Conservation (phyloP, 2,113 vertebrate genomes). For the Misgurnus mizolepis region DNA sequence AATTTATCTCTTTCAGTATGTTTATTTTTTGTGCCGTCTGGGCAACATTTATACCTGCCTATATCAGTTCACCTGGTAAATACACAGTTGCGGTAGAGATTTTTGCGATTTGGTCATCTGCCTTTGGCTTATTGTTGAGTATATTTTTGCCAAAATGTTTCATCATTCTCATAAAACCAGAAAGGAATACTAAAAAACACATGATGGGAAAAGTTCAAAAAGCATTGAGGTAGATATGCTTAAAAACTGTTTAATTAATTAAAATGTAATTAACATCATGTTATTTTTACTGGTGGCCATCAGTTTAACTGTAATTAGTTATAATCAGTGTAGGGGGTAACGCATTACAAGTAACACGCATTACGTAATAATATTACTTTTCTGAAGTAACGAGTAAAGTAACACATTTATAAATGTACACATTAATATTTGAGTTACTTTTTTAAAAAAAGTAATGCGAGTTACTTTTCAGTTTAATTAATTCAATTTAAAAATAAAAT, state of each 20-base stretch:
- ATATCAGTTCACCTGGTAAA: slow-evolving; percentile 64
- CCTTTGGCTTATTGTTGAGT: slow-evolving; percentile 59
- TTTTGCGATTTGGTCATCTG: slow-evolving; percentile 64
- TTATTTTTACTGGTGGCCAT: too few relatives aligned
- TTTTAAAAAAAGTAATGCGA: too few relatives aligned
- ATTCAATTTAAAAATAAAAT: too few relatives aligned
- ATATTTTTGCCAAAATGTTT: slow-evolving; percentile 66
- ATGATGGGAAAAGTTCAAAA: slow-evolving; percentile 57
- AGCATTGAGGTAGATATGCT: neutral
- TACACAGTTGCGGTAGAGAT: slow-evolving; percentile 65
- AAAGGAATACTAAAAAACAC: slow-evolving; percentile 62
- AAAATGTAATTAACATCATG: too few relatives aligned
- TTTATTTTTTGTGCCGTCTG: slow-evolving; percentile 65
- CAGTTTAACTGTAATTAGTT: too few relatives aligned
- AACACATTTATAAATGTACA: too few relatives aligned
- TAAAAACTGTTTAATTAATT: neutral
- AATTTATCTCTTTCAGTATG: slow-evolving; percentile 65
- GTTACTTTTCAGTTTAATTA: too few relatives aligned
- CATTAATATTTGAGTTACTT: too few relatives aligned
- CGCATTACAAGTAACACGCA: too few relatives aligned
- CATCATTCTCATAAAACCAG: slow-evolving; percentile 63
- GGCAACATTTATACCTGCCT: slow-evolving; percentile 65
- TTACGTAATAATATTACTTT: too few relatives aligned
- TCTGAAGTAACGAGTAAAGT: too few relatives aligned
- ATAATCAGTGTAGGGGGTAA: too few relatives aligned